Evolutionary conservation across 2,888 invertebrate genomes (phyloP).

Genomic region (Phyllotreta striolata): DNA sequence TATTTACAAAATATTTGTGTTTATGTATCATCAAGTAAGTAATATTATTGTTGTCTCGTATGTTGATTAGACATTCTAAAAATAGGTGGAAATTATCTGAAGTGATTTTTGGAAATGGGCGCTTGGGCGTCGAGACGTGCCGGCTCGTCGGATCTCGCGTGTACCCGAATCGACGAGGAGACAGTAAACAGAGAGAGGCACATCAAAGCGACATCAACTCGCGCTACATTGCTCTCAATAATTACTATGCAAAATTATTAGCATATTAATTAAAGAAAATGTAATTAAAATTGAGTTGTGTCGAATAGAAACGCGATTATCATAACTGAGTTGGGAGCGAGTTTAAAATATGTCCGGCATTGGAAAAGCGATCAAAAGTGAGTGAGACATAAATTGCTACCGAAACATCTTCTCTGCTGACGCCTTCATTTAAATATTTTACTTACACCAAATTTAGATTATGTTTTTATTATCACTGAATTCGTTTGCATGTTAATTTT

Average conservation of each 20-base stretch:
- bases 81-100: no score
- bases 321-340: slow-evolving; percentile 56
- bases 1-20: no score
- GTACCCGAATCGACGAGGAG: slow-evolving; percentile 10
- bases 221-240: slow-evolving; percentile 64
- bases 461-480: slow-evolving; percentile 58
- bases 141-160: background rate
- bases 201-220: slow-evolving; percentile 63
- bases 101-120: no score
- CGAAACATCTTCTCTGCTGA: slow-evolving; percentile 60
- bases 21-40: no score
- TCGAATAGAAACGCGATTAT: slow-evolving; percentile 61
- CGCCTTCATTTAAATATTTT: slow-evolving; percentile 58
- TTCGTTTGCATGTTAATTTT: slow-evolving; percentile 59
- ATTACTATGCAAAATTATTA: slow-evolving; percentile 66
- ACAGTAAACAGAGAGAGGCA: slow-evolving; percentile 42
- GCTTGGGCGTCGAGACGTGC: slow-evolving; percentile 4
- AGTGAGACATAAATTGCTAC: slow-evolving; percentile 59
- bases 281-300: slow-evolving; percentile 64
- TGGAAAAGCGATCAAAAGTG: slow-evolving; percentile 58
- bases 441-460: slow-evolving; percentile 52
- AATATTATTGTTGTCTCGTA: no score
- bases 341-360: slow-evolving; percentile 57
- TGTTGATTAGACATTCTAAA: no score
- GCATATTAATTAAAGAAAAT: slow-evolving; percentile 66